phyloP scores from a whole-genome alignment of 2,797 vertebrate species.

The Lophius americanus region DNA sequence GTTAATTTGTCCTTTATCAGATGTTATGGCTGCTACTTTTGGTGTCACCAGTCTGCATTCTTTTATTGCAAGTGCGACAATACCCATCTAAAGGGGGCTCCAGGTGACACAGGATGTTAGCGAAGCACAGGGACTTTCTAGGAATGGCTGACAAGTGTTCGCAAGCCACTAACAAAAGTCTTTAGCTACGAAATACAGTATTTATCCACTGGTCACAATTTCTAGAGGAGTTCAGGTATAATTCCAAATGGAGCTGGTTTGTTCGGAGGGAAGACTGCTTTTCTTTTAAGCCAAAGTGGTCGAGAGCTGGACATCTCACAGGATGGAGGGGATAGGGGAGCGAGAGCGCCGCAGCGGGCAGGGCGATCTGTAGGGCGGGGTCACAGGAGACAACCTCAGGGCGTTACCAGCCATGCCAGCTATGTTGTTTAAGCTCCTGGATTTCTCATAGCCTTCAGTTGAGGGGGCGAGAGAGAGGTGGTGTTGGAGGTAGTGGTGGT shows the following conservation, averaged over 20 bases:
- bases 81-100: slow-evolving; percentile 68
- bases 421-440: slow-evolving; percentile 97
- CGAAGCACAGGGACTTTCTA: slow-evolving; percentile 45
- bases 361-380: slow-evolving; percentile 93
- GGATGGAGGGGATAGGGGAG: slow-evolving; percentile 94
- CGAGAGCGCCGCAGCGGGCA: slow-evolving; percentile 92
- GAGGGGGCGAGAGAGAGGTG: slow-evolving; percentile 82
- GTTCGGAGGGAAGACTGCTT: slow-evolving; percentile 14
- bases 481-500: slow-evolving; percentile 49
- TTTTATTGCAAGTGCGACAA: slow-evolving; percentile 84
- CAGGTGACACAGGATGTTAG: slow-evolving; percentile 37
- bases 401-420: slow-evolving; percentile 90
- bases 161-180: slow-evolving; percentile 35
- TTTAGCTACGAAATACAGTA: slow-evolving; percentile 52
- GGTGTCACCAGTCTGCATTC: slow-evolving; percentile 75
- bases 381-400: slow-evolving; percentile 93
- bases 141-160: slow-evolving; percentile 7
- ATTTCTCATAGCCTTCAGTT: slow-evolving; percentile 95
- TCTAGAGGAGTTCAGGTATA: slow-evolving; percentile 47
- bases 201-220: slow-evolving; percentile 53
- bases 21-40: slow-evolving; percentile 79
- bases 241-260: slow-evolving; percentile 34
- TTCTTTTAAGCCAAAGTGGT: slow-evolving; percentile 24
- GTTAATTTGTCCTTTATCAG: slow-evolving; percentile 76
- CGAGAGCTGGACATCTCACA: slow-evolving; percentile 76